A percentile compares a stretch with the other conserved stretches of the same genome.
Conservation (phyloP, 1,140 invertebrate species). For the Philopotamus ludificatus region DNA sequence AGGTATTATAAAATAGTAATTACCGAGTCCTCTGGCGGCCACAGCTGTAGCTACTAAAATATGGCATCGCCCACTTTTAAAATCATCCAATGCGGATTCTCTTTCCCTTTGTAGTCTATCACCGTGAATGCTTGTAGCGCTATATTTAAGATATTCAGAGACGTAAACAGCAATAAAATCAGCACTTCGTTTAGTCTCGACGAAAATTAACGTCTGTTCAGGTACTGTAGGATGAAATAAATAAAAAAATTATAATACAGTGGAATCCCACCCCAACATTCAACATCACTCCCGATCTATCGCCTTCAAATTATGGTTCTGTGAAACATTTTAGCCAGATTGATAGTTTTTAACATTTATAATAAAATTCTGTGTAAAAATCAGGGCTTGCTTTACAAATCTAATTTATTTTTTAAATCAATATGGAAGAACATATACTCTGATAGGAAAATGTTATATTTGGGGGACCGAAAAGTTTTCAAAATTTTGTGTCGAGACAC, state of each 20-base stretch:
- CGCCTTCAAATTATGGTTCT: no score
- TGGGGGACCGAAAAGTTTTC: no score
- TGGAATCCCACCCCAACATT: background rate
- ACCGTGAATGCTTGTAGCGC: conserved; percentile 91
- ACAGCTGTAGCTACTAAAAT: conserved; percentile 93
- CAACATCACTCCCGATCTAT: no score
- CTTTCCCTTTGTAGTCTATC: conserved; percentile 86
- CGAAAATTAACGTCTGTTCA: conserved; percentile 75
- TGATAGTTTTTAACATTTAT: no score
- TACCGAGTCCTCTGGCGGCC: conserved; percentile 81
- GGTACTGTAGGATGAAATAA: conserved; percentile 16
- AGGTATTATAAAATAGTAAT: conserved; percentile 25
- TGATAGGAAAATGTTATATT: no score
- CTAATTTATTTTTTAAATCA: no score
- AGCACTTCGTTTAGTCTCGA: conserved; percentile 83
- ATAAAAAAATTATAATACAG: background rate
- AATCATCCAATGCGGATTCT: conserved; percentile 83
- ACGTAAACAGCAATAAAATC: conserved; percentile 84
- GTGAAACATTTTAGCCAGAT: no score
- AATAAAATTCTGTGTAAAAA: no score
- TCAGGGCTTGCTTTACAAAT: no score
- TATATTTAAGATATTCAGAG: conserved; percentile 59
- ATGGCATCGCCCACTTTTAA: conserved; percentile 69
- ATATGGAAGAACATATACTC: no score
- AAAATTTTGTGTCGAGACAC: no score